Base-by-base conservation (phyloP, 2,113 vertebrate species). In the Gobiocypris rarus region DNA sequence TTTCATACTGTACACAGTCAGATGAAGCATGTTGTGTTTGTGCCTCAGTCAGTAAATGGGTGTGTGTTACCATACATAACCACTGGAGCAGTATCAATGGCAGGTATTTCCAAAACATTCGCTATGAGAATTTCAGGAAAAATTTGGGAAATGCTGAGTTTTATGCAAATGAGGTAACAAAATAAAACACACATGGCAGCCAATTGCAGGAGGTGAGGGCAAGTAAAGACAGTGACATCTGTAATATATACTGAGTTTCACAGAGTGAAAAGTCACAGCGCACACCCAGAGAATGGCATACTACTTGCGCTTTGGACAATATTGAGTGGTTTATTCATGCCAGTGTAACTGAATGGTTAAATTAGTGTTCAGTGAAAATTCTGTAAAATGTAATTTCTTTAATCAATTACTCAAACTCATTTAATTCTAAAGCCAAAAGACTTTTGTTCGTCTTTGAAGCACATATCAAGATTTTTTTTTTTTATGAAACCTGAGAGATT, bases 1-100 rank as follows among this genome's bases (percentile, higher is more conserved):
- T 79, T 63, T 48, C 38, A 24, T 80, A 48, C 77, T 80, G 4
- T 80, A 65, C 1, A 65, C 58, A 48, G n/a, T 61, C 9, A 19
- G 59, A 31, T 43, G 22, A 77, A 59, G 6, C 7, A 59, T 77
- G 22, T 24, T 45, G 69, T 26, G 4, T n/a, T 22, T 43, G 41
- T 45, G 22, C n/a, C 38, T 71, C 41, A 71, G n/a, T 45, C 41
- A 45, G 3, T 22, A 14, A 24, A 22, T 45, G 6, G 19, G 11
- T 15, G 11, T 13, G 61, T 26, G 22, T 14, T 71, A 43, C 69
- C 10, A 26, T 45, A 4, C 69, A 1, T 14, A 71, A 71, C 69
- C 11, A 45, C 6, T 45, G 41, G n/a, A 45, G 28, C 63, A 67
- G 63, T 28, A 67, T 41, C 22, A 45, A 3, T 2, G 26, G n/a